phyloP scores from a whole-genome alignment of 2,797 vertebrate species.

The Cryptoprocta ferox region DNA sequence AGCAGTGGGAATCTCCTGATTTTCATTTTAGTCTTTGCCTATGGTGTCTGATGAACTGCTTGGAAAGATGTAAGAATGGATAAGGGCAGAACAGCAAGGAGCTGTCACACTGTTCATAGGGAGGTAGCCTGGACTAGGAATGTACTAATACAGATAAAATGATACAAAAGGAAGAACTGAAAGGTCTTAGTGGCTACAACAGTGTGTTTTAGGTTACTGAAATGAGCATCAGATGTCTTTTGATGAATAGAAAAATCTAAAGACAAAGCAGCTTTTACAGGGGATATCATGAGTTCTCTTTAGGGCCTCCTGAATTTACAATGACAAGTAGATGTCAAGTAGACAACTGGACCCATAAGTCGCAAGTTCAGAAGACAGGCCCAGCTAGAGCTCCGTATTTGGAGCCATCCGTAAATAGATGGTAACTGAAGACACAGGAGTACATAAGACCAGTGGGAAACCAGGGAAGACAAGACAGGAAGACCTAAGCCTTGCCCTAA shows the following conservation, averaged over 20 bases:
- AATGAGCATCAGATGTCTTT: neutral
- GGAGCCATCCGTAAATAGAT: neutral
- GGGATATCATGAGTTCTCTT: neutral
- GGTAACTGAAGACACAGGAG: neutral
- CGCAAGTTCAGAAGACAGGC: neutral
- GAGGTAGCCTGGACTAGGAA: neutral
- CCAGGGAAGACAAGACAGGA: neutral
- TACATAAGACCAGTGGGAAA: neutral
- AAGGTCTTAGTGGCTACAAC: neutral
- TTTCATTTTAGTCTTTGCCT: slow-evolving; percentile 4
- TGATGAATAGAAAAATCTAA: neutral
- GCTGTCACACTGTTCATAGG: neutral
- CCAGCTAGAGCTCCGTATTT: neutral
- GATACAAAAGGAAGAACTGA: neutral
- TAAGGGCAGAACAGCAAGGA: neutral
- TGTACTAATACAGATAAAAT: neutral
- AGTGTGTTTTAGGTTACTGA: neutral
- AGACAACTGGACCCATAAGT: neutral
- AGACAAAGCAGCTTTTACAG: neutral
- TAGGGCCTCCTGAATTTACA: neutral
- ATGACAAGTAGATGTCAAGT: neutral
- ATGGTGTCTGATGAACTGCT: neutral
- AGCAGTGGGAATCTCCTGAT: neutral
- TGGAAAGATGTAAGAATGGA: neutral
- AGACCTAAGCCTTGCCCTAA: neutral